These are phyloP conservation scores for Sarotherodon lohbergeri DNA, from an alignment of 2,113 vertebrate genomes.

Conservation along the genomic window DNA sequence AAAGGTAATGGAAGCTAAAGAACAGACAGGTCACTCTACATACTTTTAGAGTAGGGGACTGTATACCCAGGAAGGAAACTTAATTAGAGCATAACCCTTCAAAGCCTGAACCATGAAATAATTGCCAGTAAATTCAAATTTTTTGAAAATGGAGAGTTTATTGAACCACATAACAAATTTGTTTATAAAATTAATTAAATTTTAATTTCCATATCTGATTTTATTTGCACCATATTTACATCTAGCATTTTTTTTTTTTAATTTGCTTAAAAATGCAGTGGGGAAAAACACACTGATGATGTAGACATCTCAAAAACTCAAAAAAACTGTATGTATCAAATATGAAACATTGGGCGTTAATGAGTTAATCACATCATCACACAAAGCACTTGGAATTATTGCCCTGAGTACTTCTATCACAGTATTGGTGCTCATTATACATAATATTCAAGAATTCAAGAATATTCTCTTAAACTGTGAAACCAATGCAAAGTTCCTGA, in stretches of 20 bases:
- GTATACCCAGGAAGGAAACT: background rate
- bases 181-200: background rate
- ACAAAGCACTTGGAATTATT: background rate
- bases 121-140: background rate
- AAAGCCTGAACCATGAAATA: background rate
- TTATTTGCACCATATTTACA: no score
- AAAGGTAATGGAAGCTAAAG: constrained; percentile 11
- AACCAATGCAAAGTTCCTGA: background rate
- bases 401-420: background rate
- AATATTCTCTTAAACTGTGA: background rate
- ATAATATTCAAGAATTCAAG: constrained; percentile 12
- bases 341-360: no score
- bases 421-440: constrained; percentile 5
- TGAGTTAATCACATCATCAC: background rate
- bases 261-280: no score
- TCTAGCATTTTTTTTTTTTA: no score
- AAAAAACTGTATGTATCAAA: no score
- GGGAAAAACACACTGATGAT: no score
- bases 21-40: background rate
- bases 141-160: background rate
- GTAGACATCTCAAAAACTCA: no score
- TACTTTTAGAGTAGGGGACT: background rate
- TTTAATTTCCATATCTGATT: background rate
- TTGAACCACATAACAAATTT: background rate
- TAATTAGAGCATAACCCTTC: background rate